These are phyloP conservation scores for Machimus atricapillus DNA, from an alignment of 2,888 invertebrate genomes.

Conservation along the genomic window DNA sequence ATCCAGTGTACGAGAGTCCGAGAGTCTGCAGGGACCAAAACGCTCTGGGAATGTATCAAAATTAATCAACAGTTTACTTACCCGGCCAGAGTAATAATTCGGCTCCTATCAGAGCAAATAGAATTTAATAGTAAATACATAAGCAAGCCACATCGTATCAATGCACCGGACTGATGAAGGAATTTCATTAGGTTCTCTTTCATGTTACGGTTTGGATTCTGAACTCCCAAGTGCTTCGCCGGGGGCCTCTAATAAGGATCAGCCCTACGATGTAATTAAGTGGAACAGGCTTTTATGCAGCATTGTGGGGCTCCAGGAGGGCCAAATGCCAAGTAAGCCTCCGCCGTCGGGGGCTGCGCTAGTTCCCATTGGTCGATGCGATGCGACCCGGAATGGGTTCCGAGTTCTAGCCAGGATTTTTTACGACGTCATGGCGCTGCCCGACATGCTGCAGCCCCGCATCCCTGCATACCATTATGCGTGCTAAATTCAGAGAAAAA, in stretches of 20 bases:
- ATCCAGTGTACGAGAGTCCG: neutral
- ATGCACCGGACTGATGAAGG: slow-evolving; percentile 19
- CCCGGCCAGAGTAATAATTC: slow-evolving; percentile 2
- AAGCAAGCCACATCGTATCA: slow-evolving; percentile 26
- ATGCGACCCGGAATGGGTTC: neutral
- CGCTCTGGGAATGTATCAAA: neutral
- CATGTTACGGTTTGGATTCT: slow-evolving; percentile 17
- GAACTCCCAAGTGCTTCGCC: slow-evolving; percentile 22
- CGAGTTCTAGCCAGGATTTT: neutral
- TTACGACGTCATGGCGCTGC: neutral
- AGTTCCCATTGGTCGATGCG: neutral
- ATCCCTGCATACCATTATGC: neutral
- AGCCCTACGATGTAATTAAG: slow-evolving; percentile 45
- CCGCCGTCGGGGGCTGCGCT: neutral
- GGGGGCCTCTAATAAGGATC: slow-evolving; percentile 42
- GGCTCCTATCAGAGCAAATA: slow-evolving; percentile 26
- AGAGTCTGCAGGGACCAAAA: neutral
- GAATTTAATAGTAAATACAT: slow-evolving; percentile 17
- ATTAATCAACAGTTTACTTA: slow-evolving; percentile 26
- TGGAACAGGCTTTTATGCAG: slow-evolving; percentile 42
- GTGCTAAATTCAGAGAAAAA: neutral
- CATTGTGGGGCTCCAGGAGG: neutral
- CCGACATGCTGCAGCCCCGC: neutral
- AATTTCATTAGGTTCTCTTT: slow-evolving; percentile 35
- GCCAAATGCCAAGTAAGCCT: neutral